phyloP scores from a whole-genome alignment of 2,113 vertebrate genomes.

The Picathartes gymnocephalus region DNA sequence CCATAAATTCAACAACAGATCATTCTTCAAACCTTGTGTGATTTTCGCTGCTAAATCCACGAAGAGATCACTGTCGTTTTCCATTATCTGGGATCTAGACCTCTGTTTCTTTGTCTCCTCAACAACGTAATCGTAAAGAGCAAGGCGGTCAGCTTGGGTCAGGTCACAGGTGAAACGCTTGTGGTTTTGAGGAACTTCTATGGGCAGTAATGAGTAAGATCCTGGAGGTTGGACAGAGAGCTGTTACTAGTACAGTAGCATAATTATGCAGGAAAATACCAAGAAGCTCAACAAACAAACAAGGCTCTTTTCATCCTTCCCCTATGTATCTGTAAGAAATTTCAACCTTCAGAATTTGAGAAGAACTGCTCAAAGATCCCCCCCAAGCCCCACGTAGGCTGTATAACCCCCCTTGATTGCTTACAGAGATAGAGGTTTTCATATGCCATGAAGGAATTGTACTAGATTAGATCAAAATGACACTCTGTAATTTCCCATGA shows the following conservation, averaged over 20 bases:
- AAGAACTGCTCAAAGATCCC: not conserved
- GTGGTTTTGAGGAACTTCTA: constrained; percentile 91
- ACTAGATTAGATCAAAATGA: not conserved
- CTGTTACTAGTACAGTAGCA: not conserved
- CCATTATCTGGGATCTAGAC: constrained; percentile 60
- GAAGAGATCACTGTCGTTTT: constrained; percentile 90
- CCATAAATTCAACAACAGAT: not conserved
- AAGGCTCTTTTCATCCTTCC: not conserved
- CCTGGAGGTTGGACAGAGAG: constrained; percentile 70
- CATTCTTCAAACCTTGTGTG: constrained; percentile 79
- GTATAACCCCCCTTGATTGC: not conserved
- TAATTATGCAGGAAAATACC: not conserved
- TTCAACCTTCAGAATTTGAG: not conserved
- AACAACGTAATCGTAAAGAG: constrained; percentile 87
- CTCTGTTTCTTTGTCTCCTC: constrained; percentile 76
- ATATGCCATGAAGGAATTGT: accelerated
- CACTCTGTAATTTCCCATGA: not conserved
- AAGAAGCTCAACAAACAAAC: not conserved
- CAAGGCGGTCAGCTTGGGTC: constrained; percentile 89
- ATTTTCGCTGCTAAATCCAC: constrained; percentile 95
- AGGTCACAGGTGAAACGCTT: constrained; percentile 90
- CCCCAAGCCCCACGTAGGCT: not conserved
- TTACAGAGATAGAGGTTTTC: not conserved
- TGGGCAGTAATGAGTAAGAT: constrained; percentile 78
- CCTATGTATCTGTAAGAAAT: not conserved